Conservation (phyloP, 1,140 invertebrate species). For the Leptinotarsa texana region DNA sequence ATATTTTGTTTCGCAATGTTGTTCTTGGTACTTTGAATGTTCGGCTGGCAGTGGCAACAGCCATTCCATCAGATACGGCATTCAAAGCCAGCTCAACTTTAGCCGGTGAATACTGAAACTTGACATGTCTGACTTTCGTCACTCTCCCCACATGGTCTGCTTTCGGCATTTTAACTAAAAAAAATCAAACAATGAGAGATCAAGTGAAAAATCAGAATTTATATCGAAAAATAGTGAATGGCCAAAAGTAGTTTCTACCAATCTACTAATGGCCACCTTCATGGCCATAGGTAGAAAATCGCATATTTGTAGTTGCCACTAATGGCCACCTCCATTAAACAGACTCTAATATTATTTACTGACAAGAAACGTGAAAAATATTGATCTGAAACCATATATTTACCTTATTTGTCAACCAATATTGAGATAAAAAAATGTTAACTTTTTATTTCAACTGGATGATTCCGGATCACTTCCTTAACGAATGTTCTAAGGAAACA, state of each 20-base stretch:
- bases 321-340: conserved; percentile 5
- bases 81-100: conserved; percentile 2
- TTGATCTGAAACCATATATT: conserved; percentile 9
- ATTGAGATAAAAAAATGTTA: conserved; percentile 1
- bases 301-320: conserved; percentile 5
- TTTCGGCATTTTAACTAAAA: conserved; percentile 6
- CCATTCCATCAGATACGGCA: conserved; percentile 7
- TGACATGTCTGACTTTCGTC: conserved; percentile 7
- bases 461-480: conserved; percentile 5
- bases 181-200: conserved; percentile 3
- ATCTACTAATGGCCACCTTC: conserved; percentile 5
- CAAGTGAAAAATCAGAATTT: conserved; percentile 3
- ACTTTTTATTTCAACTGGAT: conserved; percentile 6
- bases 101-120: conserved; percentile 7
- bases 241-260: neutral
- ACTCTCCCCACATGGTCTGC: conserved; percentile 7
- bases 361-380: conserved; percentile 8
- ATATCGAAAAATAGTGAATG: conserved; percentile 8
- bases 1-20: conserved; percentile 6
- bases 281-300: conserved; percentile 8
- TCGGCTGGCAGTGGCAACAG: conserved; percentile 6
- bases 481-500: conserved; percentile 2
- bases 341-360: conserved; percentile 3
- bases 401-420: conserved; percentile 8
- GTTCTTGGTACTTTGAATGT: conserved; percentile 8